Percentiles rank a stretch among this genome's conserved stretches.
phyloP scores from a whole-genome alignment of 1,140 invertebrate genomes.

The Pachypeltis micranthus region DNA sequence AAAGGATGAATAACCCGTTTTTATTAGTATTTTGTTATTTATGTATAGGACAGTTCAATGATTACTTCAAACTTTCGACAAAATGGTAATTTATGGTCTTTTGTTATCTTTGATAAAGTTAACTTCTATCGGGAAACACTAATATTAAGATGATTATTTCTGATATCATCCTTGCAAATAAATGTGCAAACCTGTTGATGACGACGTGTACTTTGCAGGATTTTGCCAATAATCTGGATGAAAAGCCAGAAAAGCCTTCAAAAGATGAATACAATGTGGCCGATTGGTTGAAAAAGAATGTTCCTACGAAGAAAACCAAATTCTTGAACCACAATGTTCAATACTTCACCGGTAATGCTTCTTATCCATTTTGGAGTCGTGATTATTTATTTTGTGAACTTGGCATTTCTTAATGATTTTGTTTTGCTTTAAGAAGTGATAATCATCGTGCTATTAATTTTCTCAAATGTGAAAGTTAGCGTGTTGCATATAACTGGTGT shows the following conservation, averaged over 20 bases:
- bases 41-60: no score
- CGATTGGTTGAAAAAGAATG: conserved; percentile 85
- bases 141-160: background rate
- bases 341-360: conserved; percentile 75
- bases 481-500: no score
- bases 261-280: conserved; percentile 89
- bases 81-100: background rate
- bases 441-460: no score
- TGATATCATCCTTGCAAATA: background rate
- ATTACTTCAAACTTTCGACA: background rate
- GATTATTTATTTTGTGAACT: background rate
- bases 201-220: conserved; percentile 40
- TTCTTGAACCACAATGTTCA: conserved; percentile 91
- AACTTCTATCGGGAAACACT: no score
- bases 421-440: no score
- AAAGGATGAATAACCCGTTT: no score
- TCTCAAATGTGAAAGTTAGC: no score
- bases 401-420: no score
- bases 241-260: conserved; percentile 55
- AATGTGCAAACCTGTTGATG: conserved; percentile 3
- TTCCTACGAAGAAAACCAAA: conserved; percentile 88
- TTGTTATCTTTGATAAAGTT: no score
- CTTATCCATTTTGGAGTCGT: background rate
- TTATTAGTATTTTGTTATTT: no score
- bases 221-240: conserved; percentile 36